phyloP scores from a whole-genome alignment of 2,888 invertebrate species.

The Sesia bembeciformis region DNA sequence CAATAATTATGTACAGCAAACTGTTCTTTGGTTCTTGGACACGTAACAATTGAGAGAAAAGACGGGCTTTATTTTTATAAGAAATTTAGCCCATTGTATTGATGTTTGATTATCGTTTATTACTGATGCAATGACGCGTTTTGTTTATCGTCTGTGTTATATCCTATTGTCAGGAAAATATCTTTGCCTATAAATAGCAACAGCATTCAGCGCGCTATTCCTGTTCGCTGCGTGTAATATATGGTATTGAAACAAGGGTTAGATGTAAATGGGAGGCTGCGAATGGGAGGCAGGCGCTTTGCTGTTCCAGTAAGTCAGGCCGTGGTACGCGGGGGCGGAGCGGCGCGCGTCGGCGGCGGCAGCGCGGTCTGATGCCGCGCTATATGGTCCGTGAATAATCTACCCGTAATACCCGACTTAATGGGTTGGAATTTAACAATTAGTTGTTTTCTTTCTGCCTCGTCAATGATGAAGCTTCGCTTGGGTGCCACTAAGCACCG shows the following conservation, averaged over 20 bases:
- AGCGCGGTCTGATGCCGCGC: constrained; percentile 50
- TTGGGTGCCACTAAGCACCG: constrained; percentile 22
- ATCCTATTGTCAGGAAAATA: no score
- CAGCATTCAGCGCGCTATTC: constrained; percentile 11
- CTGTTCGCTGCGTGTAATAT: constrained; percentile 5
- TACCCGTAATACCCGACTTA: constrained; percentile 65
- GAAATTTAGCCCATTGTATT: no score
- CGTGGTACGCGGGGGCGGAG: constrained; percentile 14
- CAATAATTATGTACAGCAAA: no score
- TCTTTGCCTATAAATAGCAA: no score
- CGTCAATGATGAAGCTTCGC: constrained; percentile 49
- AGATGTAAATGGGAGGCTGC: constrained; percentile 27
- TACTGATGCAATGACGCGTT: no score
- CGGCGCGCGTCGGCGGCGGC: constrained; percentile 17
- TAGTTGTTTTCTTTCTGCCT: constrained; percentile 69
- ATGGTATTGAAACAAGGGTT: constrained; percentile 27
- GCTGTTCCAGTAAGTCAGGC: constrained; percentile 20
- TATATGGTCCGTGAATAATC: constrained; percentile 71
- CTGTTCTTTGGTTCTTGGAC: no score
- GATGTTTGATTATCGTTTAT: no score
- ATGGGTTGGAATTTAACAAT: constrained; percentile 72
- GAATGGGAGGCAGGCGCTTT: constrained; percentile 15
- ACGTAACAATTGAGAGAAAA: no score
- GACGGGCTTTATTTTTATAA: no score
- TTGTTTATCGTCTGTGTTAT: no score